Percentiles rank a stretch among this genome's conserved stretches.
Evolutionary conservation across 2,888 invertebrate species (phyloP).

Genomic region (Brachyopa scutellaris): DNA sequence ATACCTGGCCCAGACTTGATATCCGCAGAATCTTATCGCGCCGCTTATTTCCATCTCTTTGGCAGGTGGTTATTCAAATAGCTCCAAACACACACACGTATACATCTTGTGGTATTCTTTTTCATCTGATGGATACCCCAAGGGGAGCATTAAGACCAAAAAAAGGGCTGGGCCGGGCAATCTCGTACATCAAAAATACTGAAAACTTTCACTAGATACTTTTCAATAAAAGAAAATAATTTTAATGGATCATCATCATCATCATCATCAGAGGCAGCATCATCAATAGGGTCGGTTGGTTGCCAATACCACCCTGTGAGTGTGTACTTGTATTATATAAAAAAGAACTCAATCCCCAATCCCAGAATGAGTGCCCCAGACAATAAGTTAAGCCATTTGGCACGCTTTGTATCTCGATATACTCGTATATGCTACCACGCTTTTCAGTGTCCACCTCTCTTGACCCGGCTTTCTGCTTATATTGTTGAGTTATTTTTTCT

Average conservation of each 20-base stretch:
- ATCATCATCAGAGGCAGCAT: slow-evolving; percentile 29
- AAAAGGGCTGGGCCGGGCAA: too few species aligned
- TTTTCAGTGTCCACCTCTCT: slow-evolving; percentile 8
- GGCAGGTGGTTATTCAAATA: slow-evolving; percentile 54
- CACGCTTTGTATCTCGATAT: slow-evolving; percentile 66
- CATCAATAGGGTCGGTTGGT: background rate
- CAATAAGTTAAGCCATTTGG: slow-evolving; percentile 62
- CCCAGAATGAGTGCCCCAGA: background rate
- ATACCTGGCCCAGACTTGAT: slow-evolving; percentile 8
- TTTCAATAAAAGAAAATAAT: slow-evolving; percentile 58
- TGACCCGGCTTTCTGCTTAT: slow-evolving; percentile 29
- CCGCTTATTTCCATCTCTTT: background rate
- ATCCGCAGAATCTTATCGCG: background rate
- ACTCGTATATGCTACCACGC: slow-evolving; percentile 46
- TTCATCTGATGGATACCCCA: slow-evolving; percentile 11
- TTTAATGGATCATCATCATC: slow-evolving; percentile 61
- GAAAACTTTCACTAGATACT: slow-evolving; percentile 55
- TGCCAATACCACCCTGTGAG: background rate
- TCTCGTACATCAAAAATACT: slow-evolving; percentile 44
- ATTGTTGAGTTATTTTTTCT: slow-evolving; percentile 54
- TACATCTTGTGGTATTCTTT: too few species aligned
- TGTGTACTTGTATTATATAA: slow-evolving; percentile 5
- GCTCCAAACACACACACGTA: background rate
- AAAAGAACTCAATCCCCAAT: slow-evolving; percentile 30
- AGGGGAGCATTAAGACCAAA: slow-evolving; percentile 36